These are phyloP conservation scores for Drosophila aff. DNA, from an alignment of 1,140 invertebrate species.

Conservation along the genomic window DNA sequence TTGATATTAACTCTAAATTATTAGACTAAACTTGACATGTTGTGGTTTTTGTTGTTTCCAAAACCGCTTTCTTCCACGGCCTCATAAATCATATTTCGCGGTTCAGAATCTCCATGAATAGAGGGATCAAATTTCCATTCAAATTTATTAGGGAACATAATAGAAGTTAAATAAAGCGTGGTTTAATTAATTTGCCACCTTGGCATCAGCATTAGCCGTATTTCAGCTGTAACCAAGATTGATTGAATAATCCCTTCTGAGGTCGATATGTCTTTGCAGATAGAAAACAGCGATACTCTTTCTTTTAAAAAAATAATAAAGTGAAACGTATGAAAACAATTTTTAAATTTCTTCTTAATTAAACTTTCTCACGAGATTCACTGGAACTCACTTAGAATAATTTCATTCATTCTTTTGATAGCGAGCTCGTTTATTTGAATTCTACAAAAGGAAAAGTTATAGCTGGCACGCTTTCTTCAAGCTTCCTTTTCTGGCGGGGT, in stretches of 20 bases:
- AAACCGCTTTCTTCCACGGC: constrained; percentile 20
- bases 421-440: not conserved
- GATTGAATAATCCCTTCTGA: not conserved
- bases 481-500: constrained; percentile 25
- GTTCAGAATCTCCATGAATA: constrained; percentile 2
- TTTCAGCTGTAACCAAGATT: constrained; percentile 1
- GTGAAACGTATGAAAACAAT: not conserved
- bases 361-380: not conserved
- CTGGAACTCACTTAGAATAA: not conserved
- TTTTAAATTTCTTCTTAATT: too few relatives aligned
- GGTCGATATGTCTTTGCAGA: not conserved
- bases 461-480: constrained; percentile 2
- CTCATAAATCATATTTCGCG: constrained; percentile 44
- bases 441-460: constrained; percentile 19
- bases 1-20: not conserved
- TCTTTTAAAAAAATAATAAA: not conserved
- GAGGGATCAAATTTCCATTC: constrained; percentile 22
- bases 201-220: constrained; percentile 4
- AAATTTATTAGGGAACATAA: constrained; percentile 20
- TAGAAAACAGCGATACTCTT: not conserved
- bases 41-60: not conserved
- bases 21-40: not conserved
- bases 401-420: not conserved
- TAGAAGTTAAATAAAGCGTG: constrained; percentile 26
- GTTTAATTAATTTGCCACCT: constrained; percentile 25